phyloP scores from a whole-genome alignment of 2,797 vertebrate genomes.

The Sebastes hubbsi region DNA sequence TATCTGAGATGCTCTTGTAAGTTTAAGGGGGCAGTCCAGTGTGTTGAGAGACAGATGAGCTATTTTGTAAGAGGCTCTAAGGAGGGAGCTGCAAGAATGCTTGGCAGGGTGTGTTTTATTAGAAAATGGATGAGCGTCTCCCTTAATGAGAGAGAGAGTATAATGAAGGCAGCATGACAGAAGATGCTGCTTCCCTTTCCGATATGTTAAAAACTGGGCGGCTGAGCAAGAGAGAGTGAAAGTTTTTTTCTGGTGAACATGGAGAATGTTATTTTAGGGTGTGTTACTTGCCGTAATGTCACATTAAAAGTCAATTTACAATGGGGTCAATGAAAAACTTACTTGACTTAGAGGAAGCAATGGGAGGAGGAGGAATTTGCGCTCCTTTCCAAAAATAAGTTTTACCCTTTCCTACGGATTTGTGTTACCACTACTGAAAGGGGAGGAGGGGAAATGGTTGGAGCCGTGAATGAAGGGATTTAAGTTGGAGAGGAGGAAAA shows the following conservation, averaged over 20 bases:
- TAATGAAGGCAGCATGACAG: constrained; percentile 64
- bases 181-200: constrained; percentile 62
- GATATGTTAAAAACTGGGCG: constrained; percentile 2
- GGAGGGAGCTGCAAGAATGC: constrained; percentile 62
- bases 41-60: constrained; percentile 63
- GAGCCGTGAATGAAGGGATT: constrained; percentile 79
- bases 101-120: constrained; percentile 74
- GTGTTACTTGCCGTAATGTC: constrained; percentile 78
- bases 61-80: constrained; percentile 69
- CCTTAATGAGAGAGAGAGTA: constrained; percentile 60
- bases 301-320: constrained; percentile 83
- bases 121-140: constrained; percentile 71
- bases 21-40: constrained; percentile 59
- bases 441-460: constrained; percentile 72
- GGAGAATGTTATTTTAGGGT: constrained; percentile 73
- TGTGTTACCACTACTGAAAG: constrained; percentile 80
- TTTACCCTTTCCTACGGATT: constrained; percentile 83
- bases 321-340: constrained; percentile 84
- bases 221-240: constrained; percentile 43
- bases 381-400: constrained; percentile 84
- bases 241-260: constrained; percentile 54
- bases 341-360: constrained; percentile 81
- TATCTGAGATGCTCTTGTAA: constrained; percentile 63
- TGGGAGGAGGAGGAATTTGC: constrained; percentile 82
- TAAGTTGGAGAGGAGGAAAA: constrained; percentile 73